A percentile compares a stretch with the other conserved stretches of the same genome.
Evolutionary conservation across 2,888 invertebrate genomes (phyloP).

Genomic region (Microctonus aethiopoides): DNA sequence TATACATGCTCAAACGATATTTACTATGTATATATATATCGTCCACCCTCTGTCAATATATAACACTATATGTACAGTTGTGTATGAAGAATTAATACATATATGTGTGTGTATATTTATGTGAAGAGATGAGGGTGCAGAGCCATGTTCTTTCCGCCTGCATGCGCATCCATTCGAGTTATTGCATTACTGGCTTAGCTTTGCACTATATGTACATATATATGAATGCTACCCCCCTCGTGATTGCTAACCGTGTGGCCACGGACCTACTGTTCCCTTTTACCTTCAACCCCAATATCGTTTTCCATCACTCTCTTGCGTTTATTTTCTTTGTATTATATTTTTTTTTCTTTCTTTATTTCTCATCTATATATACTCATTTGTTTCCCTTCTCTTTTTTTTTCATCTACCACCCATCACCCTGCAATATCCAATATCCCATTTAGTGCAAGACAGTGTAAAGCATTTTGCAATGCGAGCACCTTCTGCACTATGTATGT

Average conservation of each 20-base stretch:
- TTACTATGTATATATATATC: too few relatives aligned
- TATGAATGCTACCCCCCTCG: conserved; percentile 35
- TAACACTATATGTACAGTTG: neutral
- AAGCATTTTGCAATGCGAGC: conserved; percentile 56
- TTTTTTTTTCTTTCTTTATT: neutral
- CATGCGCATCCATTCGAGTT: conserved; percentile 62
- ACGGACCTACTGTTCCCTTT: conserved; percentile 26
- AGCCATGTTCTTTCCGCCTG: conserved; percentile 60
- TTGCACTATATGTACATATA: conserved; percentile 43
- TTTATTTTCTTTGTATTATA: too few relatives aligned
- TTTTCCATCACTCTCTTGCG: conserved; percentile 20
- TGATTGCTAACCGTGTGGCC: conserved; percentile 43
- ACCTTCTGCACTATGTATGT: conserved; percentile 52
- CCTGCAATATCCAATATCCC: conserved; percentile 52
- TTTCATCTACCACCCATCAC: conserved; percentile 44
- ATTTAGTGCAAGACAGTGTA: conserved; percentile 35
- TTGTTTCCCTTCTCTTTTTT: conserved; percentile 21
- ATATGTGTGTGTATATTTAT: neutral
- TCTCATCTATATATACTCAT: conserved; percentile 30
- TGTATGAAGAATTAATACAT: neutral
- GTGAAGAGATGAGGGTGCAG: conserved; percentile 24
- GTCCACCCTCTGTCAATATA: neutral
- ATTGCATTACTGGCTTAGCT: conserved; percentile 66
- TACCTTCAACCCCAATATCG: conserved; percentile 27
- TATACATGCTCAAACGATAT: neutral